phyloP scores from a whole-genome alignment of 2,113 vertebrate genomes.

The Trogon surrucura region DNA sequence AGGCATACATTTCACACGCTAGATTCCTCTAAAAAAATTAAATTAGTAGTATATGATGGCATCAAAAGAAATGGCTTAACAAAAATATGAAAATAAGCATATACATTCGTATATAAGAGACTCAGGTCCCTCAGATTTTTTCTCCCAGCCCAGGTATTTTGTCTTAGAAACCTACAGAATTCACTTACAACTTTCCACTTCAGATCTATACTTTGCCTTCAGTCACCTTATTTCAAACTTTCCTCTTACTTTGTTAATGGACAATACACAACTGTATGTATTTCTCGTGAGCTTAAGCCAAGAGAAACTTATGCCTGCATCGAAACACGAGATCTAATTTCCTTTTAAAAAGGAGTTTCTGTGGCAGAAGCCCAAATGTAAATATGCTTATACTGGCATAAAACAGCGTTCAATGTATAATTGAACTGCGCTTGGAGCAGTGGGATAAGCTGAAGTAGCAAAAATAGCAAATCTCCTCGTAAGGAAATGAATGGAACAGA shows the following conservation, averaged over 20 bases:
- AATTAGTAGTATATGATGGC: background rate
- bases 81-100: background rate
- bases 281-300: slow-evolving; percentile 19
- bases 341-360: slow-evolving; percentile 1
- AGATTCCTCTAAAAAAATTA: background rate
- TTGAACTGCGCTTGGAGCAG: background rate
- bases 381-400: slow-evolving; percentile 12
- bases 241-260: background rate
- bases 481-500: background rate
- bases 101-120: background rate
- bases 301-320: background rate
- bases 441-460: background rate
- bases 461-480: background rate
- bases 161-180: background rate
- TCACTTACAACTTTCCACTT: background rate
- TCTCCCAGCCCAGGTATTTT: background rate
- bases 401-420: background rate
- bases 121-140: background rate
- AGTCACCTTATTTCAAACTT: background rate
- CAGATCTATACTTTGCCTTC: background rate
- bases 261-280: background rate
- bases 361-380: slow-evolving; percentile 20
- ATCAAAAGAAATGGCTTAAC: background rate
- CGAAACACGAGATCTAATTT: background rate
- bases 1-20: background rate